Percentiles rank a stretch among this genome's conserved stretches.
Conservation (phyloP, 1,140 invertebrate species). For the Drosophila albomicans region DNA sequence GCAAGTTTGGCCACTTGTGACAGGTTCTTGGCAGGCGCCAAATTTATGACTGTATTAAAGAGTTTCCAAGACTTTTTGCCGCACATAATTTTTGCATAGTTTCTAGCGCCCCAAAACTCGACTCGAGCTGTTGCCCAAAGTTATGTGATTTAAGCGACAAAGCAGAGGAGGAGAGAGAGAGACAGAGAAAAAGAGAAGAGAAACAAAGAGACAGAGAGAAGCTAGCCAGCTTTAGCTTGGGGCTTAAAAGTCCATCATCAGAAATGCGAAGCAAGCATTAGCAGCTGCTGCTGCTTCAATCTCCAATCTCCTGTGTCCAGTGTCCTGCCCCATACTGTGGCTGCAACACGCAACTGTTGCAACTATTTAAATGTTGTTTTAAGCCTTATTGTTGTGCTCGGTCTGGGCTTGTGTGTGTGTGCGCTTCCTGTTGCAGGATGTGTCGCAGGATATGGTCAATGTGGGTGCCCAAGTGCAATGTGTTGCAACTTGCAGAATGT, state of each 20-base stretch:
- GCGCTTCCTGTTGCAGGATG: slow-evolving; percentile 74
- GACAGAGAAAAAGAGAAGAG: not conserved
- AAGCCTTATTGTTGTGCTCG: slow-evolving; percentile 45
- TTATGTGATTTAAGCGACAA: slow-evolving; percentile 25
- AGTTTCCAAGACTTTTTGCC: slow-evolving; percentile 55
- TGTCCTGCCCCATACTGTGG: slow-evolving; percentile 5
- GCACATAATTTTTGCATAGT: slow-evolving; percentile 77
- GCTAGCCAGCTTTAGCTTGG: no score
- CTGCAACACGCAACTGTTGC: slow-evolving; percentile 28
- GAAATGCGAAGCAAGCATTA: not conserved
- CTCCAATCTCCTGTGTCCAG: not conserved
- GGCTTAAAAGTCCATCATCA: no score
- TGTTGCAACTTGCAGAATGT: slow-evolving; percentile 12
- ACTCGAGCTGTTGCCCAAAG: slow-evolving; percentile 47
- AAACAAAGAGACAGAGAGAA: no score
- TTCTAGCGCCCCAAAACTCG: slow-evolving; percentile 47
- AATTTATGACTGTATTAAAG: slow-evolving; percentile 81
- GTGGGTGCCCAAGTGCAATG: slow-evolving; percentile 10
- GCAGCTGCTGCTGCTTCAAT: not conserved
- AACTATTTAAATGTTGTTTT: slow-evolving; percentile 73
- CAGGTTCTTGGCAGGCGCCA: slow-evolving; percentile 64
- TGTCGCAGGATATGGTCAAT: slow-evolving; percentile 64
- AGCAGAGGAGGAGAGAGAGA: no score
- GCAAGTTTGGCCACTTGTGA: slow-evolving; percentile 54
- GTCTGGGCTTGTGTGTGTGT: slow-evolving; percentile 25